Evolutionary conservation across 2,888 invertebrate genomes (phyloP), one percentile per base, ranked within the genome.

Genomic region (Lithophane semibrunnea): DNA sequence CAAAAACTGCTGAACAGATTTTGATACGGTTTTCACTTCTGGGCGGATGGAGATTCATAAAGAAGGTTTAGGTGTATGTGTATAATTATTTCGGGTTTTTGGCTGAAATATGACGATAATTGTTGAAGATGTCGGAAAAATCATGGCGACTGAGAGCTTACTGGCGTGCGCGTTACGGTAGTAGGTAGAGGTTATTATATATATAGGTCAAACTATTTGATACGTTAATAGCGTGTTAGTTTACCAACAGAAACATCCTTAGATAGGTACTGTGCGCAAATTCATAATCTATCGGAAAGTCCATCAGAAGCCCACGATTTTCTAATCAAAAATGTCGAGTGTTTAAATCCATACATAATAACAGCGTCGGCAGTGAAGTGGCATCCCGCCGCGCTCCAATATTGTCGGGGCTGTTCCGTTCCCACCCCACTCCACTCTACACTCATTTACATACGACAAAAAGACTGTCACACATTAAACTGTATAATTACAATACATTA

Each of bases 381-480:
- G 94, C 93, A 85, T 93, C 95, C 96, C 94, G 94, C 87, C 86
- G 96, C 88, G 94, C 90, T 90, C 87, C 93, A 93, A 94, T 94
- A 95, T 94, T 94, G 93, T 90, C 85, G 83, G 89, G 85, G 80
- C 80, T 81, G 83, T 87, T 85, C 89, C 87, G 92, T 95, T 95
- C 96, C 95, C 96, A 96, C 95, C 95, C 94, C 94, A 93, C 95
- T 83, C 89, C 92, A 93, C 88, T 83, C 52, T 52, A 18, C 52
- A 18, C 52, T 21, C 94, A 96, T 96, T 96, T 96, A 94, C 95
- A 96, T 95, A 93, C 92, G 92, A 95, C 94, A 96, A 95, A 94
- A 93, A 94, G 91, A 94, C 94, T 96, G 96, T 96, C 96, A 94
- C 93, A 94, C 92, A 94, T 94, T 94, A 95, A 96, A 96, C 94